These are phyloP conservation scores for Ormyrus nitidulus DNA, from an alignment of 2,888 invertebrate genomes.

Conservation along the genomic window DNA sequence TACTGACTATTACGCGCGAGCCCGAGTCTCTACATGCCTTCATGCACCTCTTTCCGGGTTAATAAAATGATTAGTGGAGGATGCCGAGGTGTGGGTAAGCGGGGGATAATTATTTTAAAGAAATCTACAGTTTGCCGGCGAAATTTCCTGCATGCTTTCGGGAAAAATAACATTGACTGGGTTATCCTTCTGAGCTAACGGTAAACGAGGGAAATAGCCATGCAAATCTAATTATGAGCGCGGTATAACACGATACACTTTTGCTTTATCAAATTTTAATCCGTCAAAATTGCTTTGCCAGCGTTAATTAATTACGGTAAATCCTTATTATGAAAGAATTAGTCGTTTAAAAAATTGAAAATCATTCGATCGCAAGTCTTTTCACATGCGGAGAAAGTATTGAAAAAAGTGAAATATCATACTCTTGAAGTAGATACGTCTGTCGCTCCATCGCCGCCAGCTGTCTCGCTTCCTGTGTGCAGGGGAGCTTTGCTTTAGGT, in stretches of 20 bases:
- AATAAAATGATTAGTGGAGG: slow-evolving; percentile 25
- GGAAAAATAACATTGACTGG: too few relatives aligned
- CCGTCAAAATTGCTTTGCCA: too few relatives aligned
- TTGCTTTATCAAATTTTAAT: not conserved
- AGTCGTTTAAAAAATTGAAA: too few relatives aligned
- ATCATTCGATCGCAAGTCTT: not conserved
- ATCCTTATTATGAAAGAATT: too few relatives aligned
- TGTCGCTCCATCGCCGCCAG: slow-evolving; percentile 10
- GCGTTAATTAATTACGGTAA: too few relatives aligned
- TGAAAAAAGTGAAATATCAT: not conserved
- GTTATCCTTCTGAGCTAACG: too few relatives aligned
- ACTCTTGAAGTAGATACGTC: not conserved
- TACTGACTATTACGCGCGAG: slow-evolving; percentile 30
- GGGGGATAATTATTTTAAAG: not conserved
- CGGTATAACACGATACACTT: not conserved
- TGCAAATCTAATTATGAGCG: not conserved
- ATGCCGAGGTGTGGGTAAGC: not conserved
- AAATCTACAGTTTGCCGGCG: not conserved
- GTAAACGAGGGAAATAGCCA: too few relatives aligned
- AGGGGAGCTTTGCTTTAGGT: slow-evolving; percentile 16
- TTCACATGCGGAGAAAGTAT: too few relatives aligned
- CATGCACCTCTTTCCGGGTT: slow-evolving; percentile 28
- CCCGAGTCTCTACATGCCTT: not conserved
- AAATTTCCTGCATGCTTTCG: too few relatives aligned
- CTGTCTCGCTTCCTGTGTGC: slow-evolving; percentile 19